Conservation (phyloP, 2,113 vertebrate genomes). For the Chaetura pelagica region DNA sequence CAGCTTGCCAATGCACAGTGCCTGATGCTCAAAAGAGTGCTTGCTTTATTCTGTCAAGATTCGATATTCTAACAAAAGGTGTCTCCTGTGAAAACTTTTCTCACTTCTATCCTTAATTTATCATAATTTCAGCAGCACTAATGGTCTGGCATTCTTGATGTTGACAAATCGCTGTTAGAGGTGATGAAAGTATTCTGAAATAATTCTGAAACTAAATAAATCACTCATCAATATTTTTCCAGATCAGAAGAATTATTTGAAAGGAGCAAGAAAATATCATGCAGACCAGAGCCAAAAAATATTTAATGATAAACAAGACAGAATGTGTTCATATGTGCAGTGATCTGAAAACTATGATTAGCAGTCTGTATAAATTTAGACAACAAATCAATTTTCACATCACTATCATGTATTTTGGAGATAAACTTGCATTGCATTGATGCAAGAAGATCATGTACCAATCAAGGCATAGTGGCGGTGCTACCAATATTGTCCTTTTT, state of each 20-base stretch:
- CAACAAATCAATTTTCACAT: too few relatives aligned
- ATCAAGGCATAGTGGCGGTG: background rate
- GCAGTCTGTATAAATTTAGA: too few relatives aligned
- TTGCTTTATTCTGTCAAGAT: background rate
- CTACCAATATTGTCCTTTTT: background rate
- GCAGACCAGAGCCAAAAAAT: background rate
- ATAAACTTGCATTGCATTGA: background rate
- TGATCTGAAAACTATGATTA: too few relatives aligned
- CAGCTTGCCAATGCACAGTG: background rate
- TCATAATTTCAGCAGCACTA: background rate
- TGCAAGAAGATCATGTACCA: background rate
- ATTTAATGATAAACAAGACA: too few relatives aligned
- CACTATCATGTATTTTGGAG: too few relatives aligned
- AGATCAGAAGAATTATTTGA: background rate
- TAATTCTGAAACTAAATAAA: background rate
- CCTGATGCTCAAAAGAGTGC: background rate
- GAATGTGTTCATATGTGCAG: too few relatives aligned
- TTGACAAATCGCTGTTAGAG: background rate
- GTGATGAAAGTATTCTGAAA: background rate
- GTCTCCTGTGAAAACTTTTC: background rate
- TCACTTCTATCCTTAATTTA: background rate
- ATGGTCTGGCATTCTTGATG: background rate
- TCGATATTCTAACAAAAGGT: accelerated
- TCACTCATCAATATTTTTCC: background rate
- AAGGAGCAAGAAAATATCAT: background rate